Percentiles rank a stretch among this genome's conserved stretches.
phyloP scores from a whole-genome alignment of 2,888 invertebrate genomes.

The Cosmopolites sordidus region DNA sequence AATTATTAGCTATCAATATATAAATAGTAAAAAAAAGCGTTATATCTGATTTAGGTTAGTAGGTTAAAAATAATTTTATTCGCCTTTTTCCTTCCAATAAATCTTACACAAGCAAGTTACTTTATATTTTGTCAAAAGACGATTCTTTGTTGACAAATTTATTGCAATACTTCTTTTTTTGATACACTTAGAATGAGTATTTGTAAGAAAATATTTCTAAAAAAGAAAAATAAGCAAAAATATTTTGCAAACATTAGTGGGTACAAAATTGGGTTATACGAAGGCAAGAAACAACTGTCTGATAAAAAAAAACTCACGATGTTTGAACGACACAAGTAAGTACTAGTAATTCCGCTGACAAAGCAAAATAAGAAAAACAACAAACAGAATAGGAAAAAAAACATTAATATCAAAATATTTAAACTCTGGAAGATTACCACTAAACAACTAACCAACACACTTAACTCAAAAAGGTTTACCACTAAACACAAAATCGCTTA shows the following conservation, averaged over 20 bases:
- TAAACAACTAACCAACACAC: no score
- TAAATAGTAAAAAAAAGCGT: neutral
- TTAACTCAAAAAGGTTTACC: no score
- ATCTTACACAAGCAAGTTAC: slow-evolving; percentile 16
- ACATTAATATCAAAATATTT: slow-evolving; percentile 1
- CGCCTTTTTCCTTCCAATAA: neutral
- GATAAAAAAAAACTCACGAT: no score
- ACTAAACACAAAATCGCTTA: no score
- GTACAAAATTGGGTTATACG: no score
- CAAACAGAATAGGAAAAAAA: neutral
- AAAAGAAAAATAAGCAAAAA: neutral
- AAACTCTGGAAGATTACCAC: no score
- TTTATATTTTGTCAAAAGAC: slow-evolving; percentile 6
- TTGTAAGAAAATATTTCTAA: slow-evolving; percentile 2
- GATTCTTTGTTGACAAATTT: slow-evolving; percentile 5
- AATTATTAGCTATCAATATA: neutral
- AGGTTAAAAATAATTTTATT: slow-evolving; percentile 12
- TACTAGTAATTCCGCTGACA: no score
- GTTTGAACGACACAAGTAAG: no score
- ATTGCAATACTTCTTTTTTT: slow-evolving; percentile 8
- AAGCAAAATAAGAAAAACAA: no score
- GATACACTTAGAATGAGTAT: slow-evolving; percentile 13
- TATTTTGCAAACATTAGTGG: no score
- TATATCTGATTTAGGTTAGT: slow-evolving; percentile 4
- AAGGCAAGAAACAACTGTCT: no score